A percentile compares a stretch with the other conserved stretches of the same genome.
These are phyloP conservation scores for Saccopteryx bilineata DNA, from an alignment of 2,113 vertebrate species.

Conservation along the genomic window DNA sequence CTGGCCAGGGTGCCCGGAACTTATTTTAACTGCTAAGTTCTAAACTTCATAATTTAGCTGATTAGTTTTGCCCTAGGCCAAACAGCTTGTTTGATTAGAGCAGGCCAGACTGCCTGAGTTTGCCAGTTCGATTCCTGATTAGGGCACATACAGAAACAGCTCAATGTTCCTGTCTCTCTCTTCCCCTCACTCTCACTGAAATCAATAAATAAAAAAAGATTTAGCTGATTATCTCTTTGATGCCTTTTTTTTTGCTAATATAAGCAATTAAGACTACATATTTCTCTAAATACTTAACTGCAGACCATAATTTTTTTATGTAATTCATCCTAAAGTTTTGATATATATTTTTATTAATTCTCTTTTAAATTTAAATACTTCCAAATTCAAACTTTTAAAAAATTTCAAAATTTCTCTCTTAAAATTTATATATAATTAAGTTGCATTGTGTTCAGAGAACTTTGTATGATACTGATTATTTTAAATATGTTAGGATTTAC, in stretches of 20 bases:
- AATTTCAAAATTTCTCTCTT: neutral
- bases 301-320: neutral
- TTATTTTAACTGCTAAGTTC: slow-evolving; percentile 28
- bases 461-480: neutral
- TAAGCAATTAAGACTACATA: neutral
- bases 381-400: neutral
- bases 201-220: too few relatives aligned
- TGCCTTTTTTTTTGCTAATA: neutral
- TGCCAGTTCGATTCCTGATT: too few relatives aligned
- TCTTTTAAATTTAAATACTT: slow-evolving; percentile 16
- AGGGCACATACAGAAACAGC: too few relatives aligned
- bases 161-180: too few relatives aligned
- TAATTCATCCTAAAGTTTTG: neutral
- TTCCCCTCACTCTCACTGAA: too few relatives aligned
- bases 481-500: neutral
- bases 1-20: too few relatives aligned
- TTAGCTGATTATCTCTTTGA: neutral
- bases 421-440: neutral
- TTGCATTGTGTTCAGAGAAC: neutral
- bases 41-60: slow-evolving; percentile 24
- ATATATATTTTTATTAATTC: neutral
- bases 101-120: too few relatives aligned
- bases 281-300: neutral
- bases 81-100: too few relatives aligned
- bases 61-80: neutral